Evolutionary conservation across 2,888 invertebrate species (phyloP), one percentile per base, ranked within the genome.

Genomic region (Agrenia bidenticulata): DNA sequence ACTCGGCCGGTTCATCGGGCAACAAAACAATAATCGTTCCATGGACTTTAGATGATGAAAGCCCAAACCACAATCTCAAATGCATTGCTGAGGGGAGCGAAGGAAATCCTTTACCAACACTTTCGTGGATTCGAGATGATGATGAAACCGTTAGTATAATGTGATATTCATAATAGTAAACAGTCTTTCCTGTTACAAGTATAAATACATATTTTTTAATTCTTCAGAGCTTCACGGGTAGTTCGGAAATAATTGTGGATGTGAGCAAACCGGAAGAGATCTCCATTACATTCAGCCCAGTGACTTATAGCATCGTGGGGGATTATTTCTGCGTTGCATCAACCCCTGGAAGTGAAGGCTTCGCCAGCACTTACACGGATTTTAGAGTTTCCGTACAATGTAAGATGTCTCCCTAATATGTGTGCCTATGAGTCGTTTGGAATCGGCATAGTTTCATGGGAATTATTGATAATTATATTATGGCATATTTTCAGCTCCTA

Each of bases 321-420:
- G 54, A 39, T 1, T 61, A 54, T 21, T 41, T 37, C 17, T 61
- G 61, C 21, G 27, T 61, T 11, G 23, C 61, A 19, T 41, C 53
- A n/a, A 42, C 24, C 1, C 51, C 51, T 4, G 24, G 23, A 5
- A 24, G 1, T 23, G 39, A 54, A 13, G 19, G 1, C 11, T 24
- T 53, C 7, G 42, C 39, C n/a, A 32, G 11, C 1, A 61, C 27
- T 23, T 17, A 61, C 4, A 55, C 61, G 1, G 21, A 17, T 15
- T 54, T 42, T 19, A 1, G 41, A 1, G 39, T 61, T 42, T 45
- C 15, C 13, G 61, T 61, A 1, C 0, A 24, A 51, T 5, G 51
- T 51, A 21, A 24, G n/a, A n/a, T n/a, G n/a, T n/a, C n/a, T n/a
- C n/a, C n/a, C n/a, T n/a, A n/a, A n/a, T n/a, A n/a, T n/a, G n/a